phyloP scores from a whole-genome alignment of 2,797 vertebrate species.

The Lutjanus campechanus region DNA sequence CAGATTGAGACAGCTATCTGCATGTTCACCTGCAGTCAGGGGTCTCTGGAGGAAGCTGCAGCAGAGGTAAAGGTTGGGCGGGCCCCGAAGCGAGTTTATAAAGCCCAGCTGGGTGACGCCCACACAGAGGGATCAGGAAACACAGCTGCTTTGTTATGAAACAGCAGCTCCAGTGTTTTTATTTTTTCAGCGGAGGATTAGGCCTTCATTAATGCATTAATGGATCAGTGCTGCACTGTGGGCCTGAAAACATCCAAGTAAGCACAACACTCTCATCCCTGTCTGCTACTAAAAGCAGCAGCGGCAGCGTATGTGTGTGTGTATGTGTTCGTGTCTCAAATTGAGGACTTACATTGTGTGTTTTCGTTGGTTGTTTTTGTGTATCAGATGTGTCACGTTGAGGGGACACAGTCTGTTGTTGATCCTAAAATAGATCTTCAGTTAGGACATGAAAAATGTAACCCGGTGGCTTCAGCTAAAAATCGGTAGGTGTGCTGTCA shows the following conservation, averaged over 20 bases:
- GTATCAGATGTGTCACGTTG: background rate
- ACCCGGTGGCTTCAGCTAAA: background rate
- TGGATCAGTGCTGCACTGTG: conserved; percentile 50
- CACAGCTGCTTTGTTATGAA: conserved; percentile 63
- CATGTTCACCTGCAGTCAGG: conserved; percentile 13
- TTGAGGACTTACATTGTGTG: background rate
- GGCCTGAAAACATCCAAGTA: conserved; percentile 55
- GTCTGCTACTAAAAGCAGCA: conserved; percentile 35
- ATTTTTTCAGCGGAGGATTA: conserved; percentile 56
- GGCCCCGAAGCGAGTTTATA: background rate
- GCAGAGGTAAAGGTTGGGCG: background rate
- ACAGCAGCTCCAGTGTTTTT: conserved; percentile 44
- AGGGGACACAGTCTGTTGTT: background rate
- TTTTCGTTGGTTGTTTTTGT: background rate
- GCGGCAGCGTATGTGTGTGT: background rate
- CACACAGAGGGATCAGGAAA: conserved; percentile 11
- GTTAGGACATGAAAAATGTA: background rate
- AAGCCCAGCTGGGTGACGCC: conserved; percentile 8
- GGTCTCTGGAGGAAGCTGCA: conserved; percentile 1
- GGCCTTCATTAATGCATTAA: conserved; percentile 71
- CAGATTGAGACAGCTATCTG: background rate
- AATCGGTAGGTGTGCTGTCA: background rate
- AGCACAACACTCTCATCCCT: conserved; percentile 51
- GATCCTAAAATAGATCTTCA: background rate
- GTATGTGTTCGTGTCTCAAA: background rate